A percentile compares a stretch with the other conserved stretches of the same genome.
phyloP scores from a whole-genome alignment of 2,888 invertebrate species.

The Drosophila melanosoma region DNA sequence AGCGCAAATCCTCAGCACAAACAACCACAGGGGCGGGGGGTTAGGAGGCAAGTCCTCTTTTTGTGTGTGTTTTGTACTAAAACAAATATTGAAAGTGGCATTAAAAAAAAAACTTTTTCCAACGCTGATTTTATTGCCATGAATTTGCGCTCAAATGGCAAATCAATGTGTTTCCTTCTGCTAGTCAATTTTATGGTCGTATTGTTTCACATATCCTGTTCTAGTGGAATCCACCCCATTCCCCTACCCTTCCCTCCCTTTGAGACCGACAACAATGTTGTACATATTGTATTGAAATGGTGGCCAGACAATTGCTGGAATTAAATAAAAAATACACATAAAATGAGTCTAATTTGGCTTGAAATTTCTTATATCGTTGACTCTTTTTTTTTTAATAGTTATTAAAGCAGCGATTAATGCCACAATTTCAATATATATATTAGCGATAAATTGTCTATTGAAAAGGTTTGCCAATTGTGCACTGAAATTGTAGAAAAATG shows the following conservation, averaged over 20 bases:
- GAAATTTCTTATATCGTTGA: conserved; percentile 1
- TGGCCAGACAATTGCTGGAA: conserved; percentile 3
- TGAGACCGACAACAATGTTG: not conserved
- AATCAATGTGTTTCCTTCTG: conserved; percentile 79
- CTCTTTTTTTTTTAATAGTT: not conserved
- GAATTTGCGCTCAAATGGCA: conserved; percentile 81
- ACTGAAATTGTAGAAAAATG: not conserved
- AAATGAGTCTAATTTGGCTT: conserved; percentile 13
- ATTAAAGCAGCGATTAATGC: conserved; percentile 2
- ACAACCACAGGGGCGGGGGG: conserved; percentile 19
- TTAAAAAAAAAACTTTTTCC: conserved; percentile 66
- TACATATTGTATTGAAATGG: conserved; percentile 10
- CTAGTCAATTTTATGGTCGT: conserved; percentile 75
- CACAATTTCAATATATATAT: not conserved
- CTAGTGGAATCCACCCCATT: not conserved
- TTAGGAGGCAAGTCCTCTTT: not conserved
- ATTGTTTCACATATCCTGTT: conserved; percentile 51
- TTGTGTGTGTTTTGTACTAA: conserved; percentile 41
- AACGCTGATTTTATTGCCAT: conserved; percentile 79
- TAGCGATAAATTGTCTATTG: conserved; percentile 3
- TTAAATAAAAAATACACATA: not conserved
- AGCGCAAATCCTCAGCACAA: conserved; percentile 22
- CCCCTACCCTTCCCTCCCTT: not conserved
- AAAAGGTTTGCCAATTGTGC: not conserved
- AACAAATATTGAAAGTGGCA: conserved; percentile 80